Percentiles rank a stretch among this genome's conserved stretches.
Conservation (phyloP, 2,888 invertebrate genomes). For the Cheilosia pagana region DNA sequence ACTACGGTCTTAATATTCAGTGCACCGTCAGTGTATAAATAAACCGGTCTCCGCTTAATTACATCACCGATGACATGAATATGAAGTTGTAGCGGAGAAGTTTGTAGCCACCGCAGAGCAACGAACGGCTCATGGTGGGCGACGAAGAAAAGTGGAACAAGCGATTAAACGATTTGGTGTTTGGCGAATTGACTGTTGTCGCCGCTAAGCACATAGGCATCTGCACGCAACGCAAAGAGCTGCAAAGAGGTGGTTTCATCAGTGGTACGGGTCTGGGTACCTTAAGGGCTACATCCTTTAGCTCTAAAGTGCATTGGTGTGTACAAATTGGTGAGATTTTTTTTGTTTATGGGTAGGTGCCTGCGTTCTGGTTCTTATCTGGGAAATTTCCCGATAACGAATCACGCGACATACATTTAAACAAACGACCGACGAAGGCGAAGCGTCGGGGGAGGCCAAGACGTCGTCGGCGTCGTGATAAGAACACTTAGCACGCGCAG, state of each 20-base stretch:
- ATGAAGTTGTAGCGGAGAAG: slow-evolving; percentile 58
- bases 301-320: slow-evolving; percentile 6
- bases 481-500: slow-evolving; percentile 11
- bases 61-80: slow-evolving; percentile 70
- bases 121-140: slow-evolving; percentile 31
- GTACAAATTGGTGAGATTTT: slow-evolving; percentile 5
- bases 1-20: slow-evolving; percentile 38
- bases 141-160: slow-evolving; percentile 44
- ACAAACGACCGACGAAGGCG: neutral
- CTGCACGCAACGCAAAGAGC: neutral
- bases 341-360: neutral
- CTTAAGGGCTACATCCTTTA: neutral
- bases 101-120: slow-evolving; percentile 26
- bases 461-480: slow-evolving; percentile 20
- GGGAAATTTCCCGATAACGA: slow-evolving; percentile 13
- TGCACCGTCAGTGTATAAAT: slow-evolving; percentile 54
- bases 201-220: slow-evolving; percentile 11
- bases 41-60: slow-evolving; percentile 65
- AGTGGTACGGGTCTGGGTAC: no score
- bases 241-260: neutral
- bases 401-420: neutral
- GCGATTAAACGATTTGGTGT: slow-evolving; percentile 52
- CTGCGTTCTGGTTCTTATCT: neutral
- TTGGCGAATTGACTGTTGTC: slow-evolving; percentile 59
- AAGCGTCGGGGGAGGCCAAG: neutral